These are phyloP conservation scores for Phylloscopus trochilus DNA, from an alignment of 2,113 vertebrate genomes.

Conservation along the genomic window DNA sequence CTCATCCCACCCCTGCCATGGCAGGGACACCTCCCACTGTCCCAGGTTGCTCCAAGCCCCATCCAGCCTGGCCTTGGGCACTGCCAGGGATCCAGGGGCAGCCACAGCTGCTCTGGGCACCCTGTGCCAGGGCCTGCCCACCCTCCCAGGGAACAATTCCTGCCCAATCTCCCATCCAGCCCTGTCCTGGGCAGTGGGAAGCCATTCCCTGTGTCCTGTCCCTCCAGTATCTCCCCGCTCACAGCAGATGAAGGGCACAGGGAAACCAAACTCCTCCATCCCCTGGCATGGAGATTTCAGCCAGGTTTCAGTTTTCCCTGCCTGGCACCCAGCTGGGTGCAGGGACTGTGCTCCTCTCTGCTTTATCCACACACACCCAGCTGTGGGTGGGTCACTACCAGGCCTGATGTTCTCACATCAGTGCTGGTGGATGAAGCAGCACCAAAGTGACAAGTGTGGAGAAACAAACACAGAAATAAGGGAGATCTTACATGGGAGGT, in stretches of 20 bases:
- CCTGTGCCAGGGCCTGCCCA: neutral
- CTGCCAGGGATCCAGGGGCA: neutral
- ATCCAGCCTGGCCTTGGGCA: neutral
- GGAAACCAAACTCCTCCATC: neutral
- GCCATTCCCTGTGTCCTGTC: neutral
- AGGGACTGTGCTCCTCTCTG: fast-evolving
- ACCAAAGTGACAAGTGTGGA: neutral
- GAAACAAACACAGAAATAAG: neutral
- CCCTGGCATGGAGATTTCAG: neutral
- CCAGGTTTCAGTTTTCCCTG: neutral
- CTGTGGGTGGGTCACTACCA: neutral
- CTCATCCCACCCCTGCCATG: neutral
- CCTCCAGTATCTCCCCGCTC: neutral
- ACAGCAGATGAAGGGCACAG: neutral
- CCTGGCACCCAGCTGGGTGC: neutral
- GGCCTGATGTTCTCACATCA: neutral
- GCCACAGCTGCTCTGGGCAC: neutral
- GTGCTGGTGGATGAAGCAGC: neutral
- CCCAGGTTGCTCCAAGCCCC: neutral
- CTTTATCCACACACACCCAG: neutral
- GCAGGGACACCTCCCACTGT: fast-evolving
- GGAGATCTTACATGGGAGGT: neutral
- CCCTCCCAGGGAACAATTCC: neutral
- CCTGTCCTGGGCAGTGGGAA: neutral
- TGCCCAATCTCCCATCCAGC: fast-evolving